Conservation (phyloP, 1,140 invertebrate genomes). For the Ptiloglossa arizonensis region DNA sequence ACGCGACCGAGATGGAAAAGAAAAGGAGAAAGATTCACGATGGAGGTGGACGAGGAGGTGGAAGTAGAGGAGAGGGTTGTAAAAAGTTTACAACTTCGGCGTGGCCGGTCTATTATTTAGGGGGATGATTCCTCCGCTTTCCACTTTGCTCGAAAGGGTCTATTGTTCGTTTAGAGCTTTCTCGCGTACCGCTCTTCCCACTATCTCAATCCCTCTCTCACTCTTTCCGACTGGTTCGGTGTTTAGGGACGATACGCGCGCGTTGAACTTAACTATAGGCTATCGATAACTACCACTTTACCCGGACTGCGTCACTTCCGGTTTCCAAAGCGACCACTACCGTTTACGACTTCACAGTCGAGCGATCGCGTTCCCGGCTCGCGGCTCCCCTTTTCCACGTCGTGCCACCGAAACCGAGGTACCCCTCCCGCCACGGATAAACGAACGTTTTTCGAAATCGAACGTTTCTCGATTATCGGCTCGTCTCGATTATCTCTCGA, state of each 20-base stretch:
- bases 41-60: too few relatives aligned
- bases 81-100: constrained; percentile 70
- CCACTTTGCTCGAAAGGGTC: constrained; percentile 9
- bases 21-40: constrained; percentile 54
- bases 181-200: not conserved
- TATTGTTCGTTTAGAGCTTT: constrained; percentile 43
- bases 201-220: constrained; percentile 9
- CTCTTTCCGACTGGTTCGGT: not conserved
- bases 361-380: constrained; percentile 7
- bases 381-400: not conserved
- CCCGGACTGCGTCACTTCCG: constrained; percentile 75
- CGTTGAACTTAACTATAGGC: constrained; percentile 66
- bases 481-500: too few relatives aligned
- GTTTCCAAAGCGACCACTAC: constrained; percentile 69
- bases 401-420: not conserved
- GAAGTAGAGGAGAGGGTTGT: too few relatives aligned
- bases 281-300: constrained; percentile 77
- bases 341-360: constrained; percentile 75
- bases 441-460: too few relatives aligned
- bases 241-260: constrained; percentile 29
- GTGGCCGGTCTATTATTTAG: constrained; percentile 68
- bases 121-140: constrained; percentile 51
- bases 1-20: not conserved
- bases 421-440: too few relatives aligned
- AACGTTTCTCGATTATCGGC: not conserved